Evolutionary conservation across 2,113 vertebrate genomes (phyloP).

Genomic region (Otocyon megalotis): DNA sequence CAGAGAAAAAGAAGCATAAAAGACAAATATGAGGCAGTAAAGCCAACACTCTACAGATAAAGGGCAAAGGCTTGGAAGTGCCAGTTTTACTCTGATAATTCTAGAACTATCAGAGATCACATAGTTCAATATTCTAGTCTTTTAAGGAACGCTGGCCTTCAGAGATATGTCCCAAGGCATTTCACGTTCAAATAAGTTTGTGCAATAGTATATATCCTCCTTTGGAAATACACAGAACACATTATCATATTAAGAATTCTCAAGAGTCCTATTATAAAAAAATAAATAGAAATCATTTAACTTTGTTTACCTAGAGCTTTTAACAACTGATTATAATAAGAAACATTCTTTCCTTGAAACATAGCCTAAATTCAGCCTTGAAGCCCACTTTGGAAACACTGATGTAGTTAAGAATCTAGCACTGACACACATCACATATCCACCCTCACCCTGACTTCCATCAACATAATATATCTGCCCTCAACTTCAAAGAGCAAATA

Average conservation of each 20-base stretch:
- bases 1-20: not conserved
- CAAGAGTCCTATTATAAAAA: not conserved
- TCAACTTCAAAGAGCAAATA: not conserved
- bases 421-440: fast-evolving
- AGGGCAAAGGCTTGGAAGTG: constrained; percentile 10
- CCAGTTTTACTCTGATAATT: constrained; percentile 43
- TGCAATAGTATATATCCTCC: not conserved
- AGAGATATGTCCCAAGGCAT: constrained; percentile 18
- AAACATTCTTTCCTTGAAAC: not conserved
- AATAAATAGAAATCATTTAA: not conserved
- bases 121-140: not conserved
- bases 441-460: too few species aligned
- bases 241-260: not conserved
- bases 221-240: not conserved
- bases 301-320: not conserved
- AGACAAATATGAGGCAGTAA: not conserved
- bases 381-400: not conserved
- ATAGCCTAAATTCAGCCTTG: not conserved
- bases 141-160: constrained; percentile 46
- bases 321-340: not conserved
- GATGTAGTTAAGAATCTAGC: not conserved
- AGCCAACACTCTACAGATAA: not conserved
- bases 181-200: not conserved
- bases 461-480: not conserved
- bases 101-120: constrained; percentile 47